Base-by-base conservation (phyloP, 2,113 vertebrate genomes). In the Symphodus melops region DNA sequence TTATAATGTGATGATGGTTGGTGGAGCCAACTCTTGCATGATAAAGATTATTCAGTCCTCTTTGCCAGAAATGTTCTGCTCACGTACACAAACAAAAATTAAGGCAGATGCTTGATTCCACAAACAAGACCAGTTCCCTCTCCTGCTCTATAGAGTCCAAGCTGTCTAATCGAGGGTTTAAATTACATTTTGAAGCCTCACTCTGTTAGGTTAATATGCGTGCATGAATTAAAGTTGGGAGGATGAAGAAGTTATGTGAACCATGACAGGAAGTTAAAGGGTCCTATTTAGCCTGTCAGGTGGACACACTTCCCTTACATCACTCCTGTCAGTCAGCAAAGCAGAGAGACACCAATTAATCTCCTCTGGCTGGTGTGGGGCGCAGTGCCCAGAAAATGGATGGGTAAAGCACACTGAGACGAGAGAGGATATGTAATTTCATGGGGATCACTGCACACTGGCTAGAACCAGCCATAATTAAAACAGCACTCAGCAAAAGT, bases 331-430 rank as follows among this genome's bases (percentile, higher is more conserved):
- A 80, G 79, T 65, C 86, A 75, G 75, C 9, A 14, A 84, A 64
- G 72, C 74, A 81, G 70, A 87, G 68, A 88, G 79, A 87, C 81
- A 77, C 67, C 77, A 75, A 85, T 92, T 86, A 82, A 88, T 91
- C 81, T 88, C 61, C 58, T 68, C 17, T 63, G 65, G 68, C 61
- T 82, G 58, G 84, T 76, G 72, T 64, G 58, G 87, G 64, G 66
- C 67, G 72, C 68, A 52, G 58, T 65, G 59, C 59, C 61, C 57
- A 51, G 71, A 65, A 76, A 86, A 84, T 79, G 75, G 74, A 79
- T 84, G 76, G 66, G 53, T 51, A 77, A 52, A 72, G 75, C 62
- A 72, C 37, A 62, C n/a, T 1, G 59, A 68, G 60, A 75, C 71
- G 67, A 83, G 37, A 76, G 77, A 52, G 77, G 55, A 63, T 70